Percentiles rank a stretch among this genome's conserved stretches.
Evolutionary conservation across 2,113 vertebrate genomes (phyloP).

Genomic region (Alligator mississippiensis): DNA sequence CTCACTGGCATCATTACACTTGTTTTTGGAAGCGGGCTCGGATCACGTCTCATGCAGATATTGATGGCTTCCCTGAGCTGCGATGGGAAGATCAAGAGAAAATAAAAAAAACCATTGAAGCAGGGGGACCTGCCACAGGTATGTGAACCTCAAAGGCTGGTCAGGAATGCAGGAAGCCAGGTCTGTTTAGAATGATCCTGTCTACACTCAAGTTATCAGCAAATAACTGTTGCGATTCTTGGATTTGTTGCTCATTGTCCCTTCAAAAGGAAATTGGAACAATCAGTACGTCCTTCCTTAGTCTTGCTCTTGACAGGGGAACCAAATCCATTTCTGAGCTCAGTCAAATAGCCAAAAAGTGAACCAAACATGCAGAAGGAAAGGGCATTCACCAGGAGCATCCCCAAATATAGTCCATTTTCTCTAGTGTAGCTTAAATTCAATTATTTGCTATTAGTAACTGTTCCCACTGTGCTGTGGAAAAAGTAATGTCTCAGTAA

Average conservation of each 20-base stretch:
- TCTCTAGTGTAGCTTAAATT: not conserved
- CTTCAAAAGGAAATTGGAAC: not conserved
- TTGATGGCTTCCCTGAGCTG: constrained; percentile 90
- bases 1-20: constrained; percentile 97
- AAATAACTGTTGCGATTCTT: not conserved
- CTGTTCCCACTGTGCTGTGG: not conserved
- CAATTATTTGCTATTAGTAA: not conserved
- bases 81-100: constrained; percentile 98
- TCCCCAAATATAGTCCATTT: not conserved
- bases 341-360: not conserved
- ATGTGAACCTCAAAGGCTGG: not conserved
- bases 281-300: not conserved
- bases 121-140: constrained; percentile 82
- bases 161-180: not conserved
- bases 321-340: not conserved
- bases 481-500: not conserved
- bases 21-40: constrained; percentile 95
- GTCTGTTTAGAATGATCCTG: not conserved
- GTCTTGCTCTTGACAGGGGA: not conserved
- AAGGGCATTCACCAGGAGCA: not conserved
- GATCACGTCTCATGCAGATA: constrained; percentile 83
- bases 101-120: constrained; percentile 93
- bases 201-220: not conserved
- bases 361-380: not conserved
- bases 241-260: rapidly evolving